Evolutionary conservation across 2,113 vertebrate genomes (phyloP).

Genomic region (Trogon melanurus): DNA sequence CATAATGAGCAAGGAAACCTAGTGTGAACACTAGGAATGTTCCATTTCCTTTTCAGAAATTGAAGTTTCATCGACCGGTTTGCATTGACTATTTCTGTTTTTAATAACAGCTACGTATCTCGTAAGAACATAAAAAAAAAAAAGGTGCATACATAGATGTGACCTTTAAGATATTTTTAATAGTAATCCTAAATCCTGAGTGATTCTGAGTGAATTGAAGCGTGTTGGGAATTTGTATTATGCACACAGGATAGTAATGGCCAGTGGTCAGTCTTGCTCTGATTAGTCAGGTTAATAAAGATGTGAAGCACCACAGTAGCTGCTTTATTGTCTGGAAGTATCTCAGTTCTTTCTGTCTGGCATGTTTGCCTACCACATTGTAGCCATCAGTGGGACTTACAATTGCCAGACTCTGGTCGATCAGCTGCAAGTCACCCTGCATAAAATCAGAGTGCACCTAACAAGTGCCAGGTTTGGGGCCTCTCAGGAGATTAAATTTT

Average conservation of each 20-base stretch:
- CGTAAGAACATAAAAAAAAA: neutral
- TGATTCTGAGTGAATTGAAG: neutral
- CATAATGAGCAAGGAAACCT: neutral
- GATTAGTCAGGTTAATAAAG: neutral
- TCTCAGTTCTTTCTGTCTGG: neutral
- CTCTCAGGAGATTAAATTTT: neutral
- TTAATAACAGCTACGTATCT: neutral
- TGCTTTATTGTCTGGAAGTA: neutral
- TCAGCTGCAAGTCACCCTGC: neutral
- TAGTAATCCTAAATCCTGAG: neutral
- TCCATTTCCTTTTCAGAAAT: neutral
- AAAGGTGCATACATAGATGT: neutral
- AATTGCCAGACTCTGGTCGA: neutral
- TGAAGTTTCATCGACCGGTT: neutral
- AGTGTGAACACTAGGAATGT: neutral
- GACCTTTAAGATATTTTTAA: neutral
- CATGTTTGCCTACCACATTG: rapidly evolving
- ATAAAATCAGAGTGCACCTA: neutral
- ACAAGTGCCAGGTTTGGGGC: neutral
- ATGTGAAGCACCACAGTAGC: neutral
- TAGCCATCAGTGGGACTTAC: neutral
- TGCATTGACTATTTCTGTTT: neutral
- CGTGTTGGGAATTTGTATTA: rapidly evolving
- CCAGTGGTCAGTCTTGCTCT: neutral
- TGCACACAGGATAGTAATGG: neutral